Evolutionary conservation across 2,888 invertebrate species (phyloP).

Genomic region (Thereva unica): DNA sequence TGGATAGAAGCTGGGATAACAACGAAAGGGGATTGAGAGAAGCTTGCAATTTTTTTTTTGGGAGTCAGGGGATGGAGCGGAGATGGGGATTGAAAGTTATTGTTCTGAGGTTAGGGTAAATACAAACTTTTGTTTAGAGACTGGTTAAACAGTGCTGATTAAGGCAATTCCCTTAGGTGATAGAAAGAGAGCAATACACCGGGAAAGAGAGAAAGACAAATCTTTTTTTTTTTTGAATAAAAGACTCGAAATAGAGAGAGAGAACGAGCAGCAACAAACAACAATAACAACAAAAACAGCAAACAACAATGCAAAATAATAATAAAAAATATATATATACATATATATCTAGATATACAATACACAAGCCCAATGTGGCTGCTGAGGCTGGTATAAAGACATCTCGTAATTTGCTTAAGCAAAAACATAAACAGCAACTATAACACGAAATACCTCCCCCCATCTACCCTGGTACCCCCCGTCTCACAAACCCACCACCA

Average conservation of each 20-base stretch:
- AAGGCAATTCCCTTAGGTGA: slow-evolving; percentile 22
- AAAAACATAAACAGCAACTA: not conserved
- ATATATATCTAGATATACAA: not conserved
- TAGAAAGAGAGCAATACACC: too few relatives aligned
- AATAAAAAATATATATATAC: too few relatives aligned
- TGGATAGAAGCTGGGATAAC: not conserved
- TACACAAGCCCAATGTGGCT: slow-evolving; percentile 12
- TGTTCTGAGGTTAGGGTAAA: slow-evolving; percentile 34
- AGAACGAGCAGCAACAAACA: too few relatives aligned
- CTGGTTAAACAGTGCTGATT: slow-evolving; percentile 33
- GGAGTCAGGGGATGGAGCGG: not conserved
- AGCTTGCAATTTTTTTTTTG: too few relatives aligned
- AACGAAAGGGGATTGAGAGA: not conserved
- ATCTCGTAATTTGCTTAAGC: slow-evolving; percentile 17
- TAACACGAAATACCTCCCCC: not conserved
- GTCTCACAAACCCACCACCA: not conserved
- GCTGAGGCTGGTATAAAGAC: slow-evolving; percentile 1
- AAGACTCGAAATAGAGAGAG: too few relatives aligned
- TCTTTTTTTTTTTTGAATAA: too few relatives aligned
- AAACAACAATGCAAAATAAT: too few relatives aligned
- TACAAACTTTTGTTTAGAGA: slow-evolving; percentile 33
- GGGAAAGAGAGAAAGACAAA: too few relatives aligned
- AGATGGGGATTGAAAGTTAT: not conserved
- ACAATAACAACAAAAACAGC: too few relatives aligned
- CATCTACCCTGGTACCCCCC: not conserved